Evolutionary conservation across 2,888 invertebrate species (phyloP).

Genomic region (Agelastica alni): DNA sequence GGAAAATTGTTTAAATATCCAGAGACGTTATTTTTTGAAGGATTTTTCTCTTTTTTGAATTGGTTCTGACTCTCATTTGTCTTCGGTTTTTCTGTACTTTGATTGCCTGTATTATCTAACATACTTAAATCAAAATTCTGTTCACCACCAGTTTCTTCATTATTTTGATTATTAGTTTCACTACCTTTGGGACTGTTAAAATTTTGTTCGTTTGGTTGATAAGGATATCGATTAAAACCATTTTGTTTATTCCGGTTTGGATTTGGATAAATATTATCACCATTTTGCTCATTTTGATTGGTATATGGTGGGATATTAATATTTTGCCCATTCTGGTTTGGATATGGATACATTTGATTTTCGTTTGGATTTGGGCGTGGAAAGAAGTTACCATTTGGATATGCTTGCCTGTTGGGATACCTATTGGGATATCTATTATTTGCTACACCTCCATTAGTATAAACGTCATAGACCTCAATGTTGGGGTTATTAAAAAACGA

Average conservation of each 20-base stretch:
- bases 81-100: not conserved
- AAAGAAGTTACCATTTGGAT: not conserved
- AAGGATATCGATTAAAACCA: not conserved
- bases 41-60: slow-evolving; percentile 7
- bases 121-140: not conserved
- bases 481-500: not conserved
- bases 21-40: slow-evolving; percentile 23
- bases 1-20: slow-evolving; percentile 40
- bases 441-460: not conserved
- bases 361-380: not conserved
- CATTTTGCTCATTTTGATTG: no score
- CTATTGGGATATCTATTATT: slow-evolving; percentile 3
- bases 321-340: no score
- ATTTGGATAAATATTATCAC: slow-evolving; percentile 9
- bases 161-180: not conserved
- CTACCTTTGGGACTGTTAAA: not conserved
- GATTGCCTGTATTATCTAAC: not conserved
- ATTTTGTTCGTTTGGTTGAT: not conserved
- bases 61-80: not conserved
- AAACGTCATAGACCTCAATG: slow-evolving; percentile 10
- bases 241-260: slow-evolving; percentile 6
- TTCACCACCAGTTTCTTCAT: no score
- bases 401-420: not conserved
- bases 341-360: no score
- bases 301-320: no score